These are phyloP conservation scores for Tupiocoris notatus DNA, from an alignment of 2,888 invertebrate genomes.

Conservation along the genomic window DNA sequence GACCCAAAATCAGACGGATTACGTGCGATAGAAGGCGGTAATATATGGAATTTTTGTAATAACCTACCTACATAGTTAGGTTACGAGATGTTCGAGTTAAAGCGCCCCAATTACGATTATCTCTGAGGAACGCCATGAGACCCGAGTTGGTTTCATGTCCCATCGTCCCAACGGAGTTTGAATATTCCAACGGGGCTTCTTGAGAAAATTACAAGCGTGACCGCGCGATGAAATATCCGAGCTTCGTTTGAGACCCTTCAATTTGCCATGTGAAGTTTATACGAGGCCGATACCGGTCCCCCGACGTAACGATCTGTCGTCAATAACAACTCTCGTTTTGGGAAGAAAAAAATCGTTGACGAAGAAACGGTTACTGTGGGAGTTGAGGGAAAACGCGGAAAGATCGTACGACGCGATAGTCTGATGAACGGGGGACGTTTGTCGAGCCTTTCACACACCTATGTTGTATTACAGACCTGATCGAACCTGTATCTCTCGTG, in stretches of 20 bases:
- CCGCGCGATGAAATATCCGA: not conserved
- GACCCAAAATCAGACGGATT: not conserved
- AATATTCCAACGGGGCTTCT: constrained; percentile 7
- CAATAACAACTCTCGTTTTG: not conserved
- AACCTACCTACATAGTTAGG: not conserved
- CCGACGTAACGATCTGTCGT: not conserved
- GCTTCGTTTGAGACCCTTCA: constrained; percentile 19
- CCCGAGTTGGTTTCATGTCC: constrained; percentile 7
- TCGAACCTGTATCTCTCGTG: no score
- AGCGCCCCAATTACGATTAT: constrained; percentile 29
- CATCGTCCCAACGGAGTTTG: constrained; percentile 6
- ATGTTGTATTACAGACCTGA: no score
- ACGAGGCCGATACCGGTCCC: constrained; percentile 23
- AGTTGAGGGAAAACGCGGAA: not conserved
- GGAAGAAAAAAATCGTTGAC: not conserved
- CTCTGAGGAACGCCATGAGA: constrained; percentile 2
- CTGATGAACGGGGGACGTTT: not conserved
- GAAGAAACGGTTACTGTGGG: no score
- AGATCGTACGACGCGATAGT: not conserved
- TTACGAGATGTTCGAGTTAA: no score
- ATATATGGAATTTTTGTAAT: not conserved
- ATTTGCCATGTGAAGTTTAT: constrained; percentile 27
- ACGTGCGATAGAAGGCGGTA: not conserved
- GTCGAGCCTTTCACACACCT: constrained; percentile 13
- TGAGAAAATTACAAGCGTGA: constrained; percentile 33